phyloP scores from a whole-genome alignment of 2,888 invertebrate species.

The Helobdella robusta region DNA sequence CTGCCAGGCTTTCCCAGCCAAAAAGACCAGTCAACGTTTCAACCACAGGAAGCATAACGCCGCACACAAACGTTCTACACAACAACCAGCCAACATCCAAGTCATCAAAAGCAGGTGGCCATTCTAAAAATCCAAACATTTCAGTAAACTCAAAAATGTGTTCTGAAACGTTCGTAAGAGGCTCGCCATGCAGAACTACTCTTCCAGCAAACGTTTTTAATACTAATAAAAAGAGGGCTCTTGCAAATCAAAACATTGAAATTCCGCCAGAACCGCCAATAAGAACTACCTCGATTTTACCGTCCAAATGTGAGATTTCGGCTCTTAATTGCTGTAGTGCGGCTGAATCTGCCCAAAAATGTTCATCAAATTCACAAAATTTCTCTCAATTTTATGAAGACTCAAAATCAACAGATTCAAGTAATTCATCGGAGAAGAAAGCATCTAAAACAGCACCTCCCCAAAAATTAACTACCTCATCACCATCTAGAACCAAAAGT shows the following conservation, averaged over 20 bases:
- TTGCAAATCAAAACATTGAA: constrained; percentile 14
- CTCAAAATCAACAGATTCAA: background rate
- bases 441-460: no score
- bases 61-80: background rate
- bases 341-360: background rate
- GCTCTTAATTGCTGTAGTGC: no score
- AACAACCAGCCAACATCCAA: background rate
- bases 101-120: background rate
- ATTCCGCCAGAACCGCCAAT: constrained; percentile 13
- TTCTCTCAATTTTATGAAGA: background rate
- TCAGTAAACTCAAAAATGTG: constrained; percentile 7
- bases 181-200: constrained; percentile 29
- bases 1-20: constrained; percentile 20
- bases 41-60: no score
- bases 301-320: background rate
- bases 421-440: background rate
- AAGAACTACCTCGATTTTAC: constrained; percentile 18
- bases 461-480: no score
- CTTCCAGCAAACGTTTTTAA: constrained; percentile 34
- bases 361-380: background rate
- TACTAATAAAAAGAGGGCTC: constrained; percentile 30
- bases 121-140: no score
- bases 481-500: background rate
- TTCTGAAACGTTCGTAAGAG: constrained; percentile 32
- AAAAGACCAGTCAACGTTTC: background rate